A percentile compares a stretch with the other conserved stretches of the same genome.
phyloP scores from a whole-genome alignment of 2,797 vertebrate species.

The Notolabrus celidotus region DNA sequence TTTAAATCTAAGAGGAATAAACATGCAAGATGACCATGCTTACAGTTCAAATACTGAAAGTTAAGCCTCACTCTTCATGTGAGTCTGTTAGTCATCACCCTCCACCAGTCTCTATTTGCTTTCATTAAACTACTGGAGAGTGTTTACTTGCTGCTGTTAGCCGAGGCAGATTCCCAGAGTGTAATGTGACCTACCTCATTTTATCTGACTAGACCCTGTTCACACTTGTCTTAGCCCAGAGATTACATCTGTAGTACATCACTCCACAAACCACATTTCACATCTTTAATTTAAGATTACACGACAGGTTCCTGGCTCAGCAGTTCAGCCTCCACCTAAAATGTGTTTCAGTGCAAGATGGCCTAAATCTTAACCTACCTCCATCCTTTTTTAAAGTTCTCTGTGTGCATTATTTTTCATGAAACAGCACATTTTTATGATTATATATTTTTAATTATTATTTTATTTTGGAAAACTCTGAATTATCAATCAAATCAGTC shows the following conservation, averaged over 20 bases:
- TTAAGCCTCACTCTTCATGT: not conserved
- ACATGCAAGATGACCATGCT: not conserved
- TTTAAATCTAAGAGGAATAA: not conserved
- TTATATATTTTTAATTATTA: too few species aligned
- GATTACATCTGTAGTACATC: constrained; percentile 70
- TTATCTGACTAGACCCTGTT: constrained; percentile 52
- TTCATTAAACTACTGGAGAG: constrained; percentile 56
- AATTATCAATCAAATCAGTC: too few species aligned
- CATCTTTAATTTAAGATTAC: constrained; percentile 65
- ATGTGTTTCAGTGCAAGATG: too few species aligned
- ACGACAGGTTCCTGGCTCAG: constrained; percentile 46
- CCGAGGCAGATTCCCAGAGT: constrained; percentile 48
- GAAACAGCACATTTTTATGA: too few species aligned
- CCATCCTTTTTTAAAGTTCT: too few species aligned
- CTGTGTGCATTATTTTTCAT: too few species aligned
- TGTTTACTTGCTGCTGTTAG: constrained; percentile 58
- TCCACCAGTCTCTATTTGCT: constrained; percentile 37
- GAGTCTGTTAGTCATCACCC: constrained; percentile 14
- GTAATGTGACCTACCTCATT: constrained; percentile 60
- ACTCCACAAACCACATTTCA: constrained; percentile 63
- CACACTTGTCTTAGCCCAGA: constrained; percentile 47
- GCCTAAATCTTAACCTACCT: too few species aligned
- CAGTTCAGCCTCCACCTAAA: constrained; percentile 9
- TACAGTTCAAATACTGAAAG: not conserved
- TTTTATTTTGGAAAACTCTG: too few species aligned